phyloP scores from a whole-genome alignment of 2,113 vertebrate species.

The Pluvialis apricaria region DNA sequence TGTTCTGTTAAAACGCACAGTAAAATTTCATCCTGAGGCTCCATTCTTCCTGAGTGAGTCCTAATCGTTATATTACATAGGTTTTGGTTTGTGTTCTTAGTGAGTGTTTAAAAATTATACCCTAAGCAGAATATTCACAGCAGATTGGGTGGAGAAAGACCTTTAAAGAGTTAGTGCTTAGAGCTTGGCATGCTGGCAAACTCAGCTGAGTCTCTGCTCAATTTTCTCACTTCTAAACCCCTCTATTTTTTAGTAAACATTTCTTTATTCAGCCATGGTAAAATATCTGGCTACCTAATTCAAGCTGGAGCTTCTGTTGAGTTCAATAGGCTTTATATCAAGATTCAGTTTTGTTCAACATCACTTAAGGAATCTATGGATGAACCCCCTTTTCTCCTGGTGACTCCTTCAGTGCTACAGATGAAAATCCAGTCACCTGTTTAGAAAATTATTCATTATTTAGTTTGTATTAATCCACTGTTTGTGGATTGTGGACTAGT shows the following conservation, averaged over 20 bases:
- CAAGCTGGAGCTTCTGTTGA: not conserved
- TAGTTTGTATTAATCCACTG: not conserved
- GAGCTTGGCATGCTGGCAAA: not conserved
- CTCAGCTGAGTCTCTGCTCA: not conserved
- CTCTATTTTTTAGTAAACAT: rapidly evolving
- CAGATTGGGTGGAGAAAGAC: not conserved
- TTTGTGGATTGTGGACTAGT: not conserved
- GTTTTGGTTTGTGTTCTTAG: not conserved
- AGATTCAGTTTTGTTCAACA: not conserved
- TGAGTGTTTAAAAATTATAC: rapidly evolving
- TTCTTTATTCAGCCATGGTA: not conserved
- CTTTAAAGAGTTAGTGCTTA: not conserved
- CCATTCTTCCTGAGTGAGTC: not conserved
- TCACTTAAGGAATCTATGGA: not conserved
- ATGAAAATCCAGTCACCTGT: not conserved
- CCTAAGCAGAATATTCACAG: not conserved
- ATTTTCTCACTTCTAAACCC: not conserved
- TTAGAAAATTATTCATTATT: not conserved
- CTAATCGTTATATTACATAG: not conserved
- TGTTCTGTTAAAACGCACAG: not conserved
- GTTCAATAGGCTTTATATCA: not conserved
- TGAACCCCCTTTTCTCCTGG: rapidly evolving
- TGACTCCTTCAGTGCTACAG: not conserved
- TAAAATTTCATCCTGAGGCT: not conserved
- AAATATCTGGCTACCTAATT: not conserved